These are phyloP conservation scores for Amazonetta brasiliensis DNA, from an alignment of 2,797 vertebrate genomes.

Conservation along the genomic window DNA sequence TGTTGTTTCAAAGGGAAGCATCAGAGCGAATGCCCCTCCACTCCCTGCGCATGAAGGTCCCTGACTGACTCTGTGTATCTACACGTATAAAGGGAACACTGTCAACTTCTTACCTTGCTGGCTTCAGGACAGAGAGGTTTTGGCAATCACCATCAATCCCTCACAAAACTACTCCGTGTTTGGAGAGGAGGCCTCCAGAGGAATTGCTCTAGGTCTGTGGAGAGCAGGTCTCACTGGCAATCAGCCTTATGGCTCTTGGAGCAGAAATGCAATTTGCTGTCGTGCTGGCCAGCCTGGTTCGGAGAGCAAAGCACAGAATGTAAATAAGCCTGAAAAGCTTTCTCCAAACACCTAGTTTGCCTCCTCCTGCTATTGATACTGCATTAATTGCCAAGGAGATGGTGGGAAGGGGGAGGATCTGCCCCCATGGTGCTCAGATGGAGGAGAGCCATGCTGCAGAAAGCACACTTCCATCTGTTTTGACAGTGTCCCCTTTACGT, in stretches of 20 bases:
- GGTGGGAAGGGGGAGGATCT: neutral
- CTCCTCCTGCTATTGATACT: neutral
- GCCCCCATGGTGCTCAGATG: neutral
- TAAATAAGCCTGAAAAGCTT: neutral
- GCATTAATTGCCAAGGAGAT: neutral
- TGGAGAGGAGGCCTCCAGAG: neutral
- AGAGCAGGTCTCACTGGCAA: neutral
- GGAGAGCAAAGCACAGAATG: neutral
- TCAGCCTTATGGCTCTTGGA: neutral
- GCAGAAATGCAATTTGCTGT: neutral
- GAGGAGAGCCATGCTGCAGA: neutral
- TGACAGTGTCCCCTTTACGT: constrained; percentile 40
- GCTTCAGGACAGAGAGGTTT: constrained; percentile 34
- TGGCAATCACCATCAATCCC: fast-evolving
- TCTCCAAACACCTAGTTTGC: neutral
- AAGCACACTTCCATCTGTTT: neutral
- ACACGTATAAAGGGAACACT: neutral
- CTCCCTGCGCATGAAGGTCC: neutral
- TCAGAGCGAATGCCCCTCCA: constrained; percentile 21
- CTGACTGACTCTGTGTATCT: neutral
- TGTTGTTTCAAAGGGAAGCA: constrained; percentile 66
- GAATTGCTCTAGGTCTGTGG: neutral
- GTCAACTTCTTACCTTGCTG: constrained; percentile 34
- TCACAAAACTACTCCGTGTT: fast-evolving
- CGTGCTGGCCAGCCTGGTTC: neutral